phyloP scores from a whole-genome alignment of 1,140 invertebrate species.

The Oncopeltus fasciatus region DNA sequence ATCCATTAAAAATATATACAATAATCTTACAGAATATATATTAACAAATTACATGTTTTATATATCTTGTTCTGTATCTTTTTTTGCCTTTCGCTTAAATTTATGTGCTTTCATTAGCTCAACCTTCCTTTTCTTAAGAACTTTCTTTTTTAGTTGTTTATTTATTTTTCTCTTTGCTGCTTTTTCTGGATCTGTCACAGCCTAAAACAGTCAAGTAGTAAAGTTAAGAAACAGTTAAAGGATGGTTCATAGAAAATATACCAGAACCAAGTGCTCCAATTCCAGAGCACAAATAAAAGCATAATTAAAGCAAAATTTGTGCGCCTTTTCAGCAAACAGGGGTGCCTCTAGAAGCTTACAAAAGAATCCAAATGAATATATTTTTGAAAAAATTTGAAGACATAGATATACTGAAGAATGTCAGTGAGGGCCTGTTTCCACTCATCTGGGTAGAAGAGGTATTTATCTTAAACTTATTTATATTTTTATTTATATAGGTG shows the following conservation, averaged over 20 bases:
- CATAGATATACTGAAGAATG: conserved; percentile 43
- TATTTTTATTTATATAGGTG: no score
- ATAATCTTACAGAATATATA: neutral
- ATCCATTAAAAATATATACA: neutral
- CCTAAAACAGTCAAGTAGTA: conserved; percentile 31
- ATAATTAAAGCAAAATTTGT: no score
- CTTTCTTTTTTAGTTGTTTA: conserved; percentile 58
- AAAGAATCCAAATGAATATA: conserved; percentile 55
- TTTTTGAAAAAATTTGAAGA: conserved; percentile 43
- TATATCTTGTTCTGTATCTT: conserved; percentile 3
- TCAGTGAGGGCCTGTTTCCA: conserved; percentile 42
- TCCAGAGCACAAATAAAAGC: no score
- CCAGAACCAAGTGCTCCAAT: no score
- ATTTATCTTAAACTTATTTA: no score
- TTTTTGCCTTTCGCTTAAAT: conserved; percentile 26
- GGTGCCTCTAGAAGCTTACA: conserved; percentile 46
- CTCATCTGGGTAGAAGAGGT: conserved; percentile 64
- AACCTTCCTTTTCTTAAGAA: conserved; percentile 53
- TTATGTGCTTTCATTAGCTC: conserved; percentile 36
- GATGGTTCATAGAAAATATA: no score
- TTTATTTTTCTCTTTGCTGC: conserved; percentile 62
- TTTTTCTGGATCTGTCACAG: conserved; percentile 58
- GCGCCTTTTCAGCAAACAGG: conserved; percentile 46
- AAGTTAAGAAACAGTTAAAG: no score
- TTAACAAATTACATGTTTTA: conserved; percentile 6